Evolutionary conservation across 2,113 vertebrate species (phyloP).

Genomic region (Casuarius casuarius): DNA sequence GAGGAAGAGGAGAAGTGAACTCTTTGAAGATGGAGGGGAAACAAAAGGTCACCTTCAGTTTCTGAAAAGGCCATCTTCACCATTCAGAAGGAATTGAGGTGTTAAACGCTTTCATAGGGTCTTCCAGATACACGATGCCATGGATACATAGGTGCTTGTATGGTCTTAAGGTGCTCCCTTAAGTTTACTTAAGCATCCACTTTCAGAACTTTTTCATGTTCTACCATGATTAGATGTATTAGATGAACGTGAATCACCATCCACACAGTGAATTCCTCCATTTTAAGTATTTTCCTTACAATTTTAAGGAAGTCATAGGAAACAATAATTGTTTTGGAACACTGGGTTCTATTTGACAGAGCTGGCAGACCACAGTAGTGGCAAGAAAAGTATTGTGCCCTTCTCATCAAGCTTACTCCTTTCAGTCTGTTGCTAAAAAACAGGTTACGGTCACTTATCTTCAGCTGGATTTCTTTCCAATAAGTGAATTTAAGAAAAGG

Average conservation of each 20-base stretch:
- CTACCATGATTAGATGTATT: background rate
- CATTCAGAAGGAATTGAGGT: background rate
- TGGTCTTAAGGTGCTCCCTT: background rate
- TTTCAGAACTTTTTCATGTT: background rate
- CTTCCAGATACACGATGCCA: background rate
- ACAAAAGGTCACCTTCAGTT: background rate
- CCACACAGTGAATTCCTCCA: background rate
- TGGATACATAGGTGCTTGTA: background rate
- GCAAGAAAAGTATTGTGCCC: background rate
- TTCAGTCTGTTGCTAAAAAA: background rate
- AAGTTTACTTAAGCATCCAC: background rate
- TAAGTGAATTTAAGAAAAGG: background rate
- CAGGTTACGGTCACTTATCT: background rate
- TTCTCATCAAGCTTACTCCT: background rate
- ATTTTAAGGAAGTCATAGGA: background rate
- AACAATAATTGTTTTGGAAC: background rate
- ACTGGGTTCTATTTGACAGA: background rate
- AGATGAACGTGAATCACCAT: background rate
- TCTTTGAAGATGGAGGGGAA: background rate
- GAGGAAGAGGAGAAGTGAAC: background rate
- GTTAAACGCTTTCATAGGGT: background rate
- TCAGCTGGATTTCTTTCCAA: background rate
- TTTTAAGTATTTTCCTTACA: background rate
- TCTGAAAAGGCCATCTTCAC: background rate
- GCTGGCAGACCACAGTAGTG: background rate